phyloP scores from a whole-genome alignment of 2,797 vertebrate genomes.

The Menidia menidia region DNA sequence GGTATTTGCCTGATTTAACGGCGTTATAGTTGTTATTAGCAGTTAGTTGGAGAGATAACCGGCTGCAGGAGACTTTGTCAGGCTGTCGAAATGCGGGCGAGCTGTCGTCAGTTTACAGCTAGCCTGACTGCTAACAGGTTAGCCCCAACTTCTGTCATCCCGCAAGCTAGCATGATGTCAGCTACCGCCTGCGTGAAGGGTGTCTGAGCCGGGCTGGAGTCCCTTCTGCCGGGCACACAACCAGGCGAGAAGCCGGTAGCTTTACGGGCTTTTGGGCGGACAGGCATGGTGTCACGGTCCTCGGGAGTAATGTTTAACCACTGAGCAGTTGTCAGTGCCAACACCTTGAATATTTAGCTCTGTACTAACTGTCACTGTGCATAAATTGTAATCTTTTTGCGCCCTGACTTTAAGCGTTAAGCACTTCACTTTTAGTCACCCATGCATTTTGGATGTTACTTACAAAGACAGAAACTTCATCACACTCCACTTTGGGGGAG shows the following conservation, averaged over 20 bases:
- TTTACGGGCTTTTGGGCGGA: background rate
- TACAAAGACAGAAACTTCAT: background rate
- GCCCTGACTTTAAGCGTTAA: background rate
- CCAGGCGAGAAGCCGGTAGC: background rate
- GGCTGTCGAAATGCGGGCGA: background rate
- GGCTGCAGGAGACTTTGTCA: background rate
- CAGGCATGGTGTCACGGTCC: background rate
- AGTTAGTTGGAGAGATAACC: background rate
- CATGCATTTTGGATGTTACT: background rate
- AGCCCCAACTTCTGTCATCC: conserved; percentile 50
- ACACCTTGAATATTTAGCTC: background rate
- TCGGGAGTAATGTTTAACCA: too few species aligned
- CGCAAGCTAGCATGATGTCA: conserved; percentile 36
- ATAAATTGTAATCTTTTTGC: background rate
- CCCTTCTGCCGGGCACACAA: background rate
- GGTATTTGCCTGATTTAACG: background rate
- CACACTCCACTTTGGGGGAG: background rate
- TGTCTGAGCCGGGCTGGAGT: background rate
- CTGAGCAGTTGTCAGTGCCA: background rate
- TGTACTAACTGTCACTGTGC: background rate
- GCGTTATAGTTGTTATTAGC: background rate
- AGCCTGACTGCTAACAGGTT: conserved; percentile 35
- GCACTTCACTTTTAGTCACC: background rate
- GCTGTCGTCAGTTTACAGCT: conserved; percentile 1
- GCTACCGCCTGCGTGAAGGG: background rate